Percentiles rank a stretch among this genome's conserved stretches.
Evolutionary conservation across 2,113 vertebrate genomes (phyloP).

Genomic region (Lutjanus erythropterus): DNA sequence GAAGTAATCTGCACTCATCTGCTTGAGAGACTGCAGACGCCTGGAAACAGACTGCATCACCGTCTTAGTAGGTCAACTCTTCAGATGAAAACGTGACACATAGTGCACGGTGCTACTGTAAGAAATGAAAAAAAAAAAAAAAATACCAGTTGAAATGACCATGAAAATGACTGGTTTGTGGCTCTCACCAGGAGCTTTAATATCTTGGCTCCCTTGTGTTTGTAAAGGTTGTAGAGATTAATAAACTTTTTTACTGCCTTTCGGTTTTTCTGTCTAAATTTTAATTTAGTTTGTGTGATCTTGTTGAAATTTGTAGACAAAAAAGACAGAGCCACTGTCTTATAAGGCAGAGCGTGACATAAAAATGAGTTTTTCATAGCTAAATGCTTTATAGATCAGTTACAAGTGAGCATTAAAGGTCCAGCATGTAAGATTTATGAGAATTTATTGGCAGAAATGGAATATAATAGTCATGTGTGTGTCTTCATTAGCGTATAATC

Average conservation of each 20-base stretch:
- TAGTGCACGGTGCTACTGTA: background rate
- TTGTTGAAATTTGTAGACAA: background rate
- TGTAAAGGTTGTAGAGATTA: background rate
- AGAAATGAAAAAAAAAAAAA: constrained; percentile 5
- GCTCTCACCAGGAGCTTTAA: constrained; percentile 1
- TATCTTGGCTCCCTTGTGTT: background rate
- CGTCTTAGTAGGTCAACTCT: constrained; percentile 36
- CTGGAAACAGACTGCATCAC: constrained; percentile 3
- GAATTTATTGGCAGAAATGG: no score
- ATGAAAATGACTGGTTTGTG: background rate
- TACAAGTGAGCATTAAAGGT: background rate
- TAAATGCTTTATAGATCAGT: background rate
- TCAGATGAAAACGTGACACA: background rate
- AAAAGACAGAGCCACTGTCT: background rate
- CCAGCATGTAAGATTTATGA: no score
- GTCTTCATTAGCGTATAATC: no score
- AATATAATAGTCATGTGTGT: no score
- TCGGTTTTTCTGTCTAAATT: background rate
- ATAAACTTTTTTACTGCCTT: background rate
- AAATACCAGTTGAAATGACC: background rate
- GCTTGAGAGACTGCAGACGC: constrained; percentile 17
- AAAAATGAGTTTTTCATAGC: background rate
- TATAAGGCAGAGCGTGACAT: background rate
- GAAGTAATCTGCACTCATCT: constrained; percentile 1
- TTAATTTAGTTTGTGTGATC: background rate